phyloP scores from a whole-genome alignment of 1,140 invertebrate genomes.

The Grapholita molesta region DNA sequence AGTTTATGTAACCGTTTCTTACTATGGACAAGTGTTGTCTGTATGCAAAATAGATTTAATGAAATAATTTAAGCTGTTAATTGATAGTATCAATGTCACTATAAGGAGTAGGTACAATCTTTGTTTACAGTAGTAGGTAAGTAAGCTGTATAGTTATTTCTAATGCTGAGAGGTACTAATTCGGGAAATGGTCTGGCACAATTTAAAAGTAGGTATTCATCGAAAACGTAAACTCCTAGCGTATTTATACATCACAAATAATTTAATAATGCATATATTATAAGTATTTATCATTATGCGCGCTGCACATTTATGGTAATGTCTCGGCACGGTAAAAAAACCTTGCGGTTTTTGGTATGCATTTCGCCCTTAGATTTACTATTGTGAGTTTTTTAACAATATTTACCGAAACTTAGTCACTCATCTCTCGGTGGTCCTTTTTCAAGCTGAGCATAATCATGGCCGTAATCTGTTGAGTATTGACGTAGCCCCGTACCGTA shows the following conservation, averaged over 20 bases:
- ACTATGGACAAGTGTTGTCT: conserved; percentile 60
- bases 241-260: conserved; percentile 16
- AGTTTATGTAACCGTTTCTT: conserved; percentile 44
- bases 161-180: neutral
- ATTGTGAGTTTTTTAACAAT: no score
- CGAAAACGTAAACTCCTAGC: conserved; percentile 2
- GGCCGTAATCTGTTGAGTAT: no score
- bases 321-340: no score
- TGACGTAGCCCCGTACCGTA: no score
- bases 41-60: conserved; percentile 44
- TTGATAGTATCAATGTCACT: conserved; percentile 28
- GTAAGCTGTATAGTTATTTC: conserved; percentile 25
- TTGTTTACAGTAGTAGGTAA: conserved; percentile 18
- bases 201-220: neutral
- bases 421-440: no score
- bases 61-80: conserved; percentile 42
- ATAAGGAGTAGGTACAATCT: conserved; percentile 26
- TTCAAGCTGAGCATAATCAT: no score
- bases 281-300: neutral
- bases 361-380: no score
- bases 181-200: neutral
- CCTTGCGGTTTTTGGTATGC: no score
- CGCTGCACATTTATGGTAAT: neutral
- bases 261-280: conserved; percentile 11
- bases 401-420: no score